A percentile compares a stretch with the other conserved stretches of the same genome.
These are phyloP conservation scores for Strix uralensis DNA, from an alignment of 2,113 vertebrate genomes.

Conservation along the genomic window DNA sequence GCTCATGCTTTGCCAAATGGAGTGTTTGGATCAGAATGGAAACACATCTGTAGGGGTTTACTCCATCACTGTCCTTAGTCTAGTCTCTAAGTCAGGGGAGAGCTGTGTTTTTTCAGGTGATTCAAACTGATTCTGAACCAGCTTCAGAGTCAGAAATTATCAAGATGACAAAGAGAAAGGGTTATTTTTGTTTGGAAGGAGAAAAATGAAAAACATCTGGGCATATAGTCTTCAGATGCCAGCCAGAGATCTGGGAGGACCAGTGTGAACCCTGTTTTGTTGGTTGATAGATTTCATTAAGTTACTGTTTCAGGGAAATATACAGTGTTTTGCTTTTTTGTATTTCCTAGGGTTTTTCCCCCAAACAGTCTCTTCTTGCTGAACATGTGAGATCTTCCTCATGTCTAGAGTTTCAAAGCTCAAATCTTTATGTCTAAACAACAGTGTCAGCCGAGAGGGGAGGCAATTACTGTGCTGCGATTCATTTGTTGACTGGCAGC, in stretches of 20 bases:
- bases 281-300: constrained; percentile 6
- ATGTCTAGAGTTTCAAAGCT: not conserved
- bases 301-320: not conserved
- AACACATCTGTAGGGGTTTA: not conserved
- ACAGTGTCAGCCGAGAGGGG: not conserved
- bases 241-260: not conserved
- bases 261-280: not conserved
- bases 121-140: not conserved
- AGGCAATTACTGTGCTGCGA: not conserved
- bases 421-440: constrained; percentile 18
- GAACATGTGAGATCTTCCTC: not conserved
- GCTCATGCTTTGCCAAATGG: not conserved
- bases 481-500: constrained; percentile 15
- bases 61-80: not conserved
- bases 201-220: constrained; percentile 15
- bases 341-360: not conserved
- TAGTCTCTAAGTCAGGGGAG: not conserved
- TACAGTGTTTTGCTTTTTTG: not conserved
- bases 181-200: constrained; percentile 10
- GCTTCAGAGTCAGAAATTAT: not conserved
- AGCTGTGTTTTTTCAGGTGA: not conserved
- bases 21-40: not conserved
- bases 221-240: not conserved
- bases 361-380: not conserved
- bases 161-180: not conserved